These are phyloP conservation scores for Timandra comae DNA, from an alignment of 2,888 invertebrate genomes.

Conservation along the genomic window DNA sequence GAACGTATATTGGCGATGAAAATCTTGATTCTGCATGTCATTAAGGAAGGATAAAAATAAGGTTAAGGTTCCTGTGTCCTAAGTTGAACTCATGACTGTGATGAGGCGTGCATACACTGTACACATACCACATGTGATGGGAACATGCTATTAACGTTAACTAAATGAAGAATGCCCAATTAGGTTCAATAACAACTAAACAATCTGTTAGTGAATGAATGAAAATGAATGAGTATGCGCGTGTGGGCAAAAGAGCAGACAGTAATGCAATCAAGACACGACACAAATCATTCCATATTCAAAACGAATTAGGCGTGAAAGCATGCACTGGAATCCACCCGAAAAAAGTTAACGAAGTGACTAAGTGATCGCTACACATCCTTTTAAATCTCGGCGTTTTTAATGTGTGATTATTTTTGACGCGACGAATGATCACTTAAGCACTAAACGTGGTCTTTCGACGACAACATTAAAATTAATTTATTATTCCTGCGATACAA, in stretches of 20 bases:
- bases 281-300: constrained; percentile 47
- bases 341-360: constrained; percentile 43
- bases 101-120: too few species aligned
- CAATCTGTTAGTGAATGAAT: constrained; percentile 32
- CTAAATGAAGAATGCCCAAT: constrained; percentile 20
- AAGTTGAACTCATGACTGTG: too few species aligned
- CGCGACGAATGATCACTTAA: constrained; percentile 26
- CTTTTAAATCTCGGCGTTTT: constrained; percentile 23
- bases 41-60: too few species aligned
- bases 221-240: constrained; percentile 34
- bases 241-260: constrained; percentile 30
- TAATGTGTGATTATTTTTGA: constrained; percentile 25
- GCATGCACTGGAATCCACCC: constrained; percentile 24
- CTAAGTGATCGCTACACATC: constrained; percentile 45
- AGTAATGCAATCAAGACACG: constrained; percentile 35
- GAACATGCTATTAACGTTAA: background rate
- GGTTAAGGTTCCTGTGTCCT: too few species aligned
- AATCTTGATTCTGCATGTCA: too few species aligned
- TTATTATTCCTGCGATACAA: constrained; percentile 26
- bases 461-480: constrained; percentile 28
- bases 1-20: too few species aligned
- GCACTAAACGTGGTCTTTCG: constrained; percentile 29
- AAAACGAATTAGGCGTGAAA: constrained; percentile 43
- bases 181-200: constrained; percentile 31
- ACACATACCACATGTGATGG: too few species aligned